A percentile compares a stretch with the other conserved stretches of the same genome.
phyloP scores from a whole-genome alignment of 1,140 invertebrate species.

The Drosophila setifemur region DNA sequence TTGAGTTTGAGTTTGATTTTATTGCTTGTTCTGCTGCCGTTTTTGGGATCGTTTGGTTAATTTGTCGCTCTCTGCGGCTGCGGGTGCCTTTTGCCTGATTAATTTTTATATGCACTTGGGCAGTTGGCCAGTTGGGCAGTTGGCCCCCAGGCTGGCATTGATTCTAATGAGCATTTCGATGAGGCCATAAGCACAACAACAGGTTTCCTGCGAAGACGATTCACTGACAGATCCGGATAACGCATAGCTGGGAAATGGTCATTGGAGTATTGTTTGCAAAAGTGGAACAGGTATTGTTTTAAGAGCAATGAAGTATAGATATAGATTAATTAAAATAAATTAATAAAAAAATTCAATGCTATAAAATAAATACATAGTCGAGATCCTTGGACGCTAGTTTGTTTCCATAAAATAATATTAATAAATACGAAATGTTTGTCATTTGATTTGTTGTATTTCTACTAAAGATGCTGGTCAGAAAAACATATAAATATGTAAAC shows the following conservation, averaged over 20 bases:
- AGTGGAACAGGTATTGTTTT: background rate
- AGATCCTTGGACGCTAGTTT: no score
- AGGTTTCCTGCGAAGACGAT: conserved; percentile 24
- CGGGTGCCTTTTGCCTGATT: conserved; percentile 44
- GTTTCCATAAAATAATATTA: no score
- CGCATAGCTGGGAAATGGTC: background rate
- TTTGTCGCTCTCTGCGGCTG: conserved; percentile 47
- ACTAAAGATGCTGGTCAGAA: no score
- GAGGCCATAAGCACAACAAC: conserved; percentile 10
- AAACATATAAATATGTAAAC: no score
- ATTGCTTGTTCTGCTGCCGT: conserved; percentile 54
- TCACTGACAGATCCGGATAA: background rate
- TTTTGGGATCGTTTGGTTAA: conserved; percentile 51
- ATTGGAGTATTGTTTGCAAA: background rate
- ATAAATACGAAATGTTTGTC: no score
- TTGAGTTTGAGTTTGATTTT: conserved; percentile 38
- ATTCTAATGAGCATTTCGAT: conserved; percentile 39
- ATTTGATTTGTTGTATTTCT: no score
- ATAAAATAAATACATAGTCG: background rate
- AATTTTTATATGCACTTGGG: conserved; percentile 49
- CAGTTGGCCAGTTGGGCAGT: background rate
- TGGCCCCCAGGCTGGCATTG: conserved; percentile 43
- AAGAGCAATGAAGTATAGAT: background rate
- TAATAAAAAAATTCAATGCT: background rate
- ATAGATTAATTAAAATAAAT: no score